Evolutionary conservation across 2,113 vertebrate species (phyloP).

Genomic region (Myocastor coypus): DNA sequence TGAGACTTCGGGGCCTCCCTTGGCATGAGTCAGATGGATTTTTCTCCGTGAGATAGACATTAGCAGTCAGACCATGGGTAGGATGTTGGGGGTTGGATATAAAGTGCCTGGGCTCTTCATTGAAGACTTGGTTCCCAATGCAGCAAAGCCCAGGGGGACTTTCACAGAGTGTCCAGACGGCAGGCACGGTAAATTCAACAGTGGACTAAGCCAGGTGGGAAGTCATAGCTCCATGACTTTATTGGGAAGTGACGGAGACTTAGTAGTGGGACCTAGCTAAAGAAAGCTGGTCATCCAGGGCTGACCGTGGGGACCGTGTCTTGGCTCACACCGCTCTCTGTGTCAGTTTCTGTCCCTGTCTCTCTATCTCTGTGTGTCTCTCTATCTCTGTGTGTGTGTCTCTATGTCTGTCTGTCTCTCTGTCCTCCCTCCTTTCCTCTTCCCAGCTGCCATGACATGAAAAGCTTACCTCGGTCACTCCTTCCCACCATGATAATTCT

Average conservation of each 20-base stretch:
- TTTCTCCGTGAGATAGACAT: background rate
- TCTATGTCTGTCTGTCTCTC: no score
- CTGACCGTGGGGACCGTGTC: background rate
- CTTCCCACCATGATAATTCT: background rate
- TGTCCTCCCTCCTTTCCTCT: background rate
- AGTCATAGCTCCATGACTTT: background rate
- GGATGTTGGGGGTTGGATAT: background rate
- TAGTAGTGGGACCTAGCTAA: background rate
- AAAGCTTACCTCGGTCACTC: background rate
- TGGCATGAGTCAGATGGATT: background rate
- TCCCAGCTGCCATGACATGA: background rate
- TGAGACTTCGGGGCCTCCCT: background rate
- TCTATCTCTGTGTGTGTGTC: background rate
- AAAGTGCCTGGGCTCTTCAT: background rate
- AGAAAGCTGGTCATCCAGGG: background rate
- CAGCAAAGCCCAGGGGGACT: background rate
- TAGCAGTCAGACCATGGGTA: background rate
- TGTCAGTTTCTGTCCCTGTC: background rate
- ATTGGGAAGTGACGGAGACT: background rate
- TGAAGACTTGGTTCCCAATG: background rate
- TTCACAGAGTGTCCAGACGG: background rate
- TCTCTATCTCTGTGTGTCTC: no score
- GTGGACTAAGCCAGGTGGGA: background rate
- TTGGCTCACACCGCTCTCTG: background rate
- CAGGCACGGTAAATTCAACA: background rate